These are phyloP conservation scores for Ptiloglossa arizonensis DNA, from an alignment of 1,140 invertebrate species.

Conservation along the genomic window DNA sequence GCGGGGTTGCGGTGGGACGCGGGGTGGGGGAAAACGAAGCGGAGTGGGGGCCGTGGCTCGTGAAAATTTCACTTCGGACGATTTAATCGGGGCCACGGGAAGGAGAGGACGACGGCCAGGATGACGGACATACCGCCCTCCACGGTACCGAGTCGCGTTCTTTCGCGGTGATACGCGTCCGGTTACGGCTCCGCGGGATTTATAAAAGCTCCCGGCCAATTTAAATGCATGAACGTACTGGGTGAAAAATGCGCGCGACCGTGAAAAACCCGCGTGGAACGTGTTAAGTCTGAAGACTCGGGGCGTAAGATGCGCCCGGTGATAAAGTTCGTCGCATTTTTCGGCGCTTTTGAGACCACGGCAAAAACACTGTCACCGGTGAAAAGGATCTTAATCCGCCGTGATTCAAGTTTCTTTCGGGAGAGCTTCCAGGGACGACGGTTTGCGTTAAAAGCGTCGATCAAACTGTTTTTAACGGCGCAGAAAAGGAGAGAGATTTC, in stretches of 20 bases:
- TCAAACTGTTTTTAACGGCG: not conserved
- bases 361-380: slow-evolving; percentile 5
- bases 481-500: not conserved
- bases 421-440: not conserved
- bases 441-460: not conserved
- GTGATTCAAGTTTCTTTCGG: not conserved
- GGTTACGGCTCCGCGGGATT: slow-evolving; percentile 10
- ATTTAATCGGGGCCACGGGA: not conserved
- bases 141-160: not conserved
- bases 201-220: slow-evolving; percentile 21
- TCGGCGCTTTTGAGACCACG: not conserved
- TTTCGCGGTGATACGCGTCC: not conserved
- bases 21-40: too few species aligned
- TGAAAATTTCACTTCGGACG: not conserved
- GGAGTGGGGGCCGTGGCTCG: not conserved
- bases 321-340: slow-evolving; percentile 31
- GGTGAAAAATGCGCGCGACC: slow-evolving; percentile 7
- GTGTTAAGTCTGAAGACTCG: slow-evolving; percentile 19
- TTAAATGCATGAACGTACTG: slow-evolving; percentile 30
- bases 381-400: slow-evolving; percentile 13
- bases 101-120: not conserved
- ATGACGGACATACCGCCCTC: not conserved
- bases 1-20: not conserved
- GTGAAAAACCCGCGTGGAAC: slow-evolving; percentile 1
- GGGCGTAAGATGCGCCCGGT: not conserved